These are phyloP conservation scores for Drosophila pruinosa DNA, from an alignment of 1,140 invertebrate genomes.

Conservation along the genomic window DNA sequence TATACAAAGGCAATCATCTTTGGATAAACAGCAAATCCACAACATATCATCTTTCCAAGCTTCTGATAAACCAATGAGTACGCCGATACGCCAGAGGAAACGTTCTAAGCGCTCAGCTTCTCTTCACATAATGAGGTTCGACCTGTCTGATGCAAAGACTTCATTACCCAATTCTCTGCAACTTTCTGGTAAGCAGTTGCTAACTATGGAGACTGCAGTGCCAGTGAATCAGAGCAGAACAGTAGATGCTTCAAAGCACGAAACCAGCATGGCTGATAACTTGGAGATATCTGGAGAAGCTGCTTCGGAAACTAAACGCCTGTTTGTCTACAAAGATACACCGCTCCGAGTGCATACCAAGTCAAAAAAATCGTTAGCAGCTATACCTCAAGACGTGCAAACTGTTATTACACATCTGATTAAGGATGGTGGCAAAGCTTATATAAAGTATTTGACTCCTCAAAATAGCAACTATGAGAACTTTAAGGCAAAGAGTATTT, in stretches of 20 bases:
- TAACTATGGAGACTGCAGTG: conserved; percentile 50
- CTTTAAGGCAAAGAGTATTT: conserved; percentile 38
- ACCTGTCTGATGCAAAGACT: conserved; percentile 69
- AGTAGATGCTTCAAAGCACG: neutral
- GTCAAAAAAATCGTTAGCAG: conserved; percentile 57
- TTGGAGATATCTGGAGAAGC: conserved; percentile 37
- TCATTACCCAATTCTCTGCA: conserved; percentile 27
- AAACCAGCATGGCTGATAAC: conserved; percentile 41
- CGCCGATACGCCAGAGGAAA: conserved; percentile 54
- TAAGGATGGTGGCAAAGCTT: conserved; percentile 69
- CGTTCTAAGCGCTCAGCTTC: conserved; percentile 52
- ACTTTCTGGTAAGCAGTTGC: conserved; percentile 37
- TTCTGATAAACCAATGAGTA: neutral
- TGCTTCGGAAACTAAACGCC: conserved; percentile 58
- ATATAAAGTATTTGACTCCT: conserved; percentile 67
- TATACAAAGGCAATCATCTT: conserved; percentile 14
- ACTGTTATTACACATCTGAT: conserved; percentile 71
- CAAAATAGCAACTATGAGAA: conserved; percentile 66
- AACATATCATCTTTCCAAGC: neutral
- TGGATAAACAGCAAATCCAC: neutral
- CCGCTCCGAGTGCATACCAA: conserved; percentile 43
- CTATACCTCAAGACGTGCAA: conserved; percentile 70
- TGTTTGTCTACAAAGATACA: conserved; percentile 66
- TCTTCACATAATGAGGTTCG: conserved; percentile 74
- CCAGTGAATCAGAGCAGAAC: conserved; percentile 14